Evolutionary conservation across 1,140 invertebrate genomes (phyloP).

Genomic region (Drosophila ohnishii): DNA sequence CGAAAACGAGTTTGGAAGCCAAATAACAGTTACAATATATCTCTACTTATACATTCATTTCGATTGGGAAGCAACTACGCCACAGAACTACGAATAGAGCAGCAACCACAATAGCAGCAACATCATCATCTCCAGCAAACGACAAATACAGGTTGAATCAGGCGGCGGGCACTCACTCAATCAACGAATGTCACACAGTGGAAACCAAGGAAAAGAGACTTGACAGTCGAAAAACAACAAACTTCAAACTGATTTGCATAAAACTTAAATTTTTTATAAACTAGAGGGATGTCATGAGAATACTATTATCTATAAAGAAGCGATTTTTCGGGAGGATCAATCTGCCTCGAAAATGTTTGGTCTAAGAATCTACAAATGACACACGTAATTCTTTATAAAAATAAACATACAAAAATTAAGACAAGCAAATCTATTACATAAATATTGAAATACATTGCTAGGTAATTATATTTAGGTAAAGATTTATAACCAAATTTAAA

Average conservation of each 20-base stretch:
- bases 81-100: conserved; percentile 34
- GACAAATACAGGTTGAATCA: conserved; percentile 46
- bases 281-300: no score
- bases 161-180: conserved; percentile 31
- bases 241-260: not conserved
- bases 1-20: conserved; percentile 57
- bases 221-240: not conserved
- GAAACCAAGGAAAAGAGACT: not conserved
- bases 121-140: conserved; percentile 11
- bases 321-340: not conserved
- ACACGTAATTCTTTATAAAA: not conserved
- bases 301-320: not conserved
- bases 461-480: not conserved
- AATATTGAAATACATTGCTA: not conserved
- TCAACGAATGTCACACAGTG: conserved; percentile 46
- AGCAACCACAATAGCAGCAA: conserved; percentile 30
- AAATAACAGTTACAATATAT: conserved; percentile 66
- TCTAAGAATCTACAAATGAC: not conserved
- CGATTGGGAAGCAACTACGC: conserved; percentile 60
- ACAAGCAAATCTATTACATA: not conserved
- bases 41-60: conserved; percentile 44
- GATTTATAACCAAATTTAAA: not conserved
- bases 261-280: not conserved
- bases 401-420: no score
- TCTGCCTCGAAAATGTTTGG: not conserved